These are phyloP conservation scores for Meleagris gallopavo DNA, from an alignment of 2,113 vertebrate species.

Conservation along the genomic window DNA sequence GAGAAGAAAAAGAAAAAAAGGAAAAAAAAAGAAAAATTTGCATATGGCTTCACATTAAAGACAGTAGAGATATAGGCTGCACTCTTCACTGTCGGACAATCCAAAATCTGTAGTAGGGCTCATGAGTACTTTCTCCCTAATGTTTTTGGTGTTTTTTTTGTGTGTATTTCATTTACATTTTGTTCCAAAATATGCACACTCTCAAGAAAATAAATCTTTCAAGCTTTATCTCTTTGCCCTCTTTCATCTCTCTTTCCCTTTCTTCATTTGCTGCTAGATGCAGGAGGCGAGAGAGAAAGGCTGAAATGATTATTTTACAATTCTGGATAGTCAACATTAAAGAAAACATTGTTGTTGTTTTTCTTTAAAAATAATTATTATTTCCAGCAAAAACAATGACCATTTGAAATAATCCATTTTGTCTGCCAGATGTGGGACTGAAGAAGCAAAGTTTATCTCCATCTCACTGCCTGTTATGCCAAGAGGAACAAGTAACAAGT, in stretches of 20 bases:
- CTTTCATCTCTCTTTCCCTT: not conserved
- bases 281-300: not conserved
- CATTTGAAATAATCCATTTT: not conserved
- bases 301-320: fast-evolving
- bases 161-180: not conserved
- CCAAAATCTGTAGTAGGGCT: not conserved
- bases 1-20: not conserved
- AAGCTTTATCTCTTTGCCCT: not conserved
- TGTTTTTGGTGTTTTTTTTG: fast-evolving
- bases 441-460: not conserved
- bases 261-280: not conserved
- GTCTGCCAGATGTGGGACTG: not conserved
- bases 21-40: not conserved
- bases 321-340: not conserved
- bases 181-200: not conserved
- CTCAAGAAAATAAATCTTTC: not conserved
- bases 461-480: not conserved
- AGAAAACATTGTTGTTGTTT: not conserved
- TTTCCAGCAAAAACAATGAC: not conserved
- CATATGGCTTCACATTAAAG: not conserved
- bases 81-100: not conserved
- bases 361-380: not conserved
- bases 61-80: not conserved
- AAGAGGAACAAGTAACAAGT: not conserved
- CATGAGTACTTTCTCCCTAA: not conserved